Percentiles rank a stretch among this genome's conserved stretches.
Conservation (phyloP, 2,888 invertebrate species). For the Patella pellucida region DNA sequence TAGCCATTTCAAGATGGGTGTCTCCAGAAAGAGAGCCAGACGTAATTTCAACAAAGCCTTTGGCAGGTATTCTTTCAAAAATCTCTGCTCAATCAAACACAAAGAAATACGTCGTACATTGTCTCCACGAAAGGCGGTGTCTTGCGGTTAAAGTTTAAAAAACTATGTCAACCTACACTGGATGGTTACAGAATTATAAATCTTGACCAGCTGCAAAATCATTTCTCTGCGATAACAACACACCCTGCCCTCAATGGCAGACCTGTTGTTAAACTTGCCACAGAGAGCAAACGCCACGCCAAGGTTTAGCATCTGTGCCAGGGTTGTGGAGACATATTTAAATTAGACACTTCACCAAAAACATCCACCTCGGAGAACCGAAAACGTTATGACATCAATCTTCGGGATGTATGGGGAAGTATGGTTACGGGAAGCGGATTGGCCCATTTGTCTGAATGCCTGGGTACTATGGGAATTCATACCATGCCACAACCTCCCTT, state of each 20-base stretch:
- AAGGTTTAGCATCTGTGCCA: constrained; percentile 4
- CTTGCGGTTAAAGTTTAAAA: neutral
- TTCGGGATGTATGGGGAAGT: constrained; percentile 35
- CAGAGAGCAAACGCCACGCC: neutral
- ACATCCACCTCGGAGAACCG: neutral
- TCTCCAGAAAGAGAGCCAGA: too few relatives aligned
- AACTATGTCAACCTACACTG: neutral
- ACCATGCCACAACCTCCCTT: constrained; percentile 21
- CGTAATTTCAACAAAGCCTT: too few relatives aligned
- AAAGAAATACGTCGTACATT: neutral
- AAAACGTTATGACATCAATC: constrained; percentile 31
- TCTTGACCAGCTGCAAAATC: neutral
- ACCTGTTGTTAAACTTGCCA: neutral
- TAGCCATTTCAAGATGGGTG: too few relatives aligned
- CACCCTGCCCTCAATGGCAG: neutral
- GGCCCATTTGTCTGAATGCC: constrained; percentile 28
- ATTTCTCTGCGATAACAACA: neutral
- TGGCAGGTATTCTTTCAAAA: too few relatives aligned
- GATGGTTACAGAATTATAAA: neutral
- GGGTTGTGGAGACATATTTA: constrained; percentile 14
- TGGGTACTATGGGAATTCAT: constrained; percentile 29
- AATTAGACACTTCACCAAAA: neutral
- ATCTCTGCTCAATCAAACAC: neutral
- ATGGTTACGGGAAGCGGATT: constrained; percentile 31
- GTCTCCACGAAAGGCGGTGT: neutral